phyloP scores from a whole-genome alignment of 2,797 vertebrate genomes.

The Tapera naevia region DNA sequence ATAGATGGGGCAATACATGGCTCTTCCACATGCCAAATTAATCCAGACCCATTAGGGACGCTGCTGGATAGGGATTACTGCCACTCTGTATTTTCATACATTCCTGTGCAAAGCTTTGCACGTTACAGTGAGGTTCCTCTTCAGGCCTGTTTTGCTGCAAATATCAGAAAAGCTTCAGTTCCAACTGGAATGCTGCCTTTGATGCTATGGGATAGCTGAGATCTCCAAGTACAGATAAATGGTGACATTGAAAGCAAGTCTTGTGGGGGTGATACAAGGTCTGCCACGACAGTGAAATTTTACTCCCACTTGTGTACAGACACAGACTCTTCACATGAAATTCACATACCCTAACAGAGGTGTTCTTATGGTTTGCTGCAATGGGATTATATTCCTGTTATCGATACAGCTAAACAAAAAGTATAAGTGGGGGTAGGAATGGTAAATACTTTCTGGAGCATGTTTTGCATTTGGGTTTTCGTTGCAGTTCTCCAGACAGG shows the following conservation, averaged over 20 bases:
- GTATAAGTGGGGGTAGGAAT: background rate
- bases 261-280: accelerated
- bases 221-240: background rate
- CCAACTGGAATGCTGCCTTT: background rate
- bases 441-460: background rate
- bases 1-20: background rate
- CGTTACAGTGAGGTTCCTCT: background rate
- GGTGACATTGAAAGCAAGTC: background rate
- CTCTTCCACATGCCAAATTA: background rate
- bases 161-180: background rate
- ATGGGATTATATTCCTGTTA: background rate
- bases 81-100: background rate
- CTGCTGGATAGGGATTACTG: background rate
- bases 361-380: background rate
- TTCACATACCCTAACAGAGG: background rate
- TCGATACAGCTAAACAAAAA: background rate
- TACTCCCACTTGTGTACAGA: background rate
- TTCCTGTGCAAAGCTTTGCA: background rate
- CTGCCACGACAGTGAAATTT: background rate
- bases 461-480: background rate
- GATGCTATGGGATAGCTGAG: background rate
- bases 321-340: background rate
- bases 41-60: background rate
- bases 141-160: background rate
- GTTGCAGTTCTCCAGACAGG: background rate